Percentiles rank a stretch among this genome's conserved stretches.
These are phyloP conservation scores for Platynereis dumerilii DNA, from an alignment of 2,888 invertebrate genomes.

Conservation along the genomic window DNA sequence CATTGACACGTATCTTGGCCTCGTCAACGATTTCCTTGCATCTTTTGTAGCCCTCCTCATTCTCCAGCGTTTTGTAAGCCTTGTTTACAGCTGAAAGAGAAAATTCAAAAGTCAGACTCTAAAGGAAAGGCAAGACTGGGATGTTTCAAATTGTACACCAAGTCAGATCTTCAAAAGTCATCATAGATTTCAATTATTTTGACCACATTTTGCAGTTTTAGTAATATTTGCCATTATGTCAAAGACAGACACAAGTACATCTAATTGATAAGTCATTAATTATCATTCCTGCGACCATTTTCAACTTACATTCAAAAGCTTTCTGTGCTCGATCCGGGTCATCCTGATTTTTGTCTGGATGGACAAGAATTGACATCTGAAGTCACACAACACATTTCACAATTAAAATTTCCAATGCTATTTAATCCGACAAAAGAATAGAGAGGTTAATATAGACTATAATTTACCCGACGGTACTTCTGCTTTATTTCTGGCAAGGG, in stretches of 20 bases:
- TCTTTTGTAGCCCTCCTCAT: conserved; percentile 89
- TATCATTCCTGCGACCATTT: no score
- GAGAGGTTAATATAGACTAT: neutral
- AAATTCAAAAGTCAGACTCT: no score
- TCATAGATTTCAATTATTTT: no score
- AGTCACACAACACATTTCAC: conserved; percentile 1
- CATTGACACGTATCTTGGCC: conserved; percentile 91
- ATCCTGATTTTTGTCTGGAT: conserved; percentile 99
- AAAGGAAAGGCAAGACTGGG: neutral
- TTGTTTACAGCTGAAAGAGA: conserved; percentile 78
- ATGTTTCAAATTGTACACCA: no score
- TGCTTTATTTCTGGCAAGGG: conserved; percentile 92
- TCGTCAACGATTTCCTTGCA: conserved; percentile 97
- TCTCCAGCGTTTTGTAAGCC: conserved; percentile 94
- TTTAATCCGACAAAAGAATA: neutral
- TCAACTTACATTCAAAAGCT: conserved; percentile 68
- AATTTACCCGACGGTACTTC: conserved; percentile 82
- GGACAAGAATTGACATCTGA: conserved; percentile 93
- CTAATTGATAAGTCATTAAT: neutral
- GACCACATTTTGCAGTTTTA: no score
- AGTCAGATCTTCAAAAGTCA: no score
- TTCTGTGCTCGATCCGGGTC: conserved; percentile 89
- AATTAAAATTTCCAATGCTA: conserved; percentile 21
- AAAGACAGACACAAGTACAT: no score
- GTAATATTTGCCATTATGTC: no score